Evolutionary conservation across 2,113 vertebrate species (phyloP).

Genomic region (Euleptes europaea): DNA sequence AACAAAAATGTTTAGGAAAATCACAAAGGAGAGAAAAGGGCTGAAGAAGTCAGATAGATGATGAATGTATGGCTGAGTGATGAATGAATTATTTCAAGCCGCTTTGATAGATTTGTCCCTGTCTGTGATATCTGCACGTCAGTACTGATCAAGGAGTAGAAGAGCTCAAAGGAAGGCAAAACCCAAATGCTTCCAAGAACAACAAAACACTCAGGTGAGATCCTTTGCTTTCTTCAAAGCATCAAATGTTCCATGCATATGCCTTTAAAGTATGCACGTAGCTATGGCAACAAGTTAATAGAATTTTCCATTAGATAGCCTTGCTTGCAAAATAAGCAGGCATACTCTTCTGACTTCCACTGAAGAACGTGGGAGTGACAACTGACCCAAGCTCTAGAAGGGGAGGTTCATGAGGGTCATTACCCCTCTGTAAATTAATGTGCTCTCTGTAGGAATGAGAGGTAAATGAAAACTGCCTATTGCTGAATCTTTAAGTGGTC

Average conservation of each 20-base stretch:
- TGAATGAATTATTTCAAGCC: conserved; percentile 8
- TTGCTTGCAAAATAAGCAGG: background rate
- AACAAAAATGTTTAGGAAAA: conserved; percentile 12
- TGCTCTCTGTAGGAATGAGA: background rate
- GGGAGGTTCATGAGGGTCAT: background rate
- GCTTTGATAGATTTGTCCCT: background rate
- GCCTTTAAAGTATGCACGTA: conserved; percentile 2
- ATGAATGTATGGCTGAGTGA: background rate
- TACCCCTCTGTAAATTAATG: background rate
- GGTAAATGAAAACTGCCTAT: background rate
- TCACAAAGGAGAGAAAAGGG: background rate
- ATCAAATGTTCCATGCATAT: background rate
- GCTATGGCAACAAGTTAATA: background rate
- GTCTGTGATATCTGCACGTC: conserved; percentile 7
- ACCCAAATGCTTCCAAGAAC: background rate
- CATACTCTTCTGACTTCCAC: background rate
- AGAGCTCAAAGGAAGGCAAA: background rate
- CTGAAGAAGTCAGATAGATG: background rate
- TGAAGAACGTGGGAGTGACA: background rate
- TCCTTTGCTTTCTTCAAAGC: background rate
- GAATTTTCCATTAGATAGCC: background rate
- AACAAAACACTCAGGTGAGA: background rate
- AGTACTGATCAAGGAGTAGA: conserved; percentile 4
- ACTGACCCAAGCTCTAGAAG: no score
- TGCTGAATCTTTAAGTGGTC: background rate